Evolutionary conservation across 2,113 vertebrate genomes (phyloP).

Genomic region (Archocentrus centrarchus): DNA sequence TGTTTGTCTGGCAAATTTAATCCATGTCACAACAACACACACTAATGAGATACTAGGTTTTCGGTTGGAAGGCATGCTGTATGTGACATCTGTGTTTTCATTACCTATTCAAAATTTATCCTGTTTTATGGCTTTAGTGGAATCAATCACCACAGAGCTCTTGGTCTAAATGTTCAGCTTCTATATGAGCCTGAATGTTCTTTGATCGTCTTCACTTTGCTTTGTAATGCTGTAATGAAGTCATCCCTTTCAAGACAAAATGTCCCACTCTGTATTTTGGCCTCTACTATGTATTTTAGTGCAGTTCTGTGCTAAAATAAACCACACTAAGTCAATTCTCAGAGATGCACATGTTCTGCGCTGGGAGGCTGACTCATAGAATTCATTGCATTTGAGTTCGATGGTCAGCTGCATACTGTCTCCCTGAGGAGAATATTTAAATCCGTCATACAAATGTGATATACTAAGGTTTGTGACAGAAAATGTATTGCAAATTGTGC

Average conservation of each 20-base stretch:
- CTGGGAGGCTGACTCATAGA: neutral
- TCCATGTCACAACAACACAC: neutral
- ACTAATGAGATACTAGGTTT: neutral
- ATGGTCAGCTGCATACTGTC: no score
- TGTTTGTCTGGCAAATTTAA: neutral
- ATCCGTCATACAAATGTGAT: no score
- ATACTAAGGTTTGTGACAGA: no score
- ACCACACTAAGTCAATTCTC: slow-evolving; percentile 5
- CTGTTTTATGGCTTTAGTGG: neutral
- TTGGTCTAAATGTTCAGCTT: neutral
- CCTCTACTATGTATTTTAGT: neutral
- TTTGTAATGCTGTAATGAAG: slow-evolving; percentile 33
- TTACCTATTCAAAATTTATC: neutral
- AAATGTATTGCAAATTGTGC: no score
- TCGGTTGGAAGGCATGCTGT: neutral
- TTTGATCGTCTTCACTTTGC: slow-evolving; percentile 34
- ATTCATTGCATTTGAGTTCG: no score
- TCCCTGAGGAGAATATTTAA: no score
- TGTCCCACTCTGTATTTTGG: neutral
- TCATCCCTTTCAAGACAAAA: neutral
- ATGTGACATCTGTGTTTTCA: neutral
- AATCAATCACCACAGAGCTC: slow-evolving; percentile 9
- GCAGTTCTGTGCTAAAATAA: neutral
- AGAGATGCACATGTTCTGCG: slow-evolving; percentile 4
- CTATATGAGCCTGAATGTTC: neutral